Percentiles rank a stretch among this genome's conserved stretches.
phyloP scores from a whole-genome alignment of 35 echinoderm and acorn worm species.

The Apostichopus parvimensis region DNA sequence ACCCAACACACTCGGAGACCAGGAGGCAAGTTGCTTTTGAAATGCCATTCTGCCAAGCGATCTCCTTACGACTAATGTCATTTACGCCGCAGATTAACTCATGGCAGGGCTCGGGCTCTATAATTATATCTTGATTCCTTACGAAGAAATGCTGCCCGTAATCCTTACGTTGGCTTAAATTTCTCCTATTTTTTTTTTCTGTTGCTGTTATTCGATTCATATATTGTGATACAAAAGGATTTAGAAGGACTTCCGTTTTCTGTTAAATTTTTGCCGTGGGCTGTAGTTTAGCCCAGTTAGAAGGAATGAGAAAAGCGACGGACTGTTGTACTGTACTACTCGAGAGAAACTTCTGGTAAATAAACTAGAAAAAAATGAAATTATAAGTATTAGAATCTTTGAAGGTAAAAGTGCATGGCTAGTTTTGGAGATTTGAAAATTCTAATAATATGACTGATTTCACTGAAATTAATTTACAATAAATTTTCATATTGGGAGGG shows the following conservation, averaged over 20 bases:
- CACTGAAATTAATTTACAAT: too few relatives aligned
- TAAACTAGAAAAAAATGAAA: too few relatives aligned
- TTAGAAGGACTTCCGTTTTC: not conserved
- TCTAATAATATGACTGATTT: too few relatives aligned
- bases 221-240: not conserved
- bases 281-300: not conserved
- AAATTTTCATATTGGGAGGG: too few relatives aligned
- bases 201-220: too few relatives aligned
- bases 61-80: slow-evolving; percentile 20
- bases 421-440: too few relatives aligned
- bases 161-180: not conserved
- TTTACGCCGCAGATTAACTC: slow-evolving; percentile 27
- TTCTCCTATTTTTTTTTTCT: not conserved
- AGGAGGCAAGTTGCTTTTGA: not conserved
- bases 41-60: not conserved
- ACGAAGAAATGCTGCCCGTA: not conserved
- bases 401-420: too few relatives aligned
- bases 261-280: not conserved
- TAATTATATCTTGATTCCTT: slow-evolving; percentile 1
- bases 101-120: not conserved
- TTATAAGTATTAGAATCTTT: too few relatives aligned
- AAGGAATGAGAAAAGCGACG: not conserved
- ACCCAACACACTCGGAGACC: not conserved
- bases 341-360: too few relatives aligned
- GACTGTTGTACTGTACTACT: too few relatives aligned